Base-by-base conservation (phyloP, 2,888 invertebrate genomes). In the Drosophila limbata region DNA sequence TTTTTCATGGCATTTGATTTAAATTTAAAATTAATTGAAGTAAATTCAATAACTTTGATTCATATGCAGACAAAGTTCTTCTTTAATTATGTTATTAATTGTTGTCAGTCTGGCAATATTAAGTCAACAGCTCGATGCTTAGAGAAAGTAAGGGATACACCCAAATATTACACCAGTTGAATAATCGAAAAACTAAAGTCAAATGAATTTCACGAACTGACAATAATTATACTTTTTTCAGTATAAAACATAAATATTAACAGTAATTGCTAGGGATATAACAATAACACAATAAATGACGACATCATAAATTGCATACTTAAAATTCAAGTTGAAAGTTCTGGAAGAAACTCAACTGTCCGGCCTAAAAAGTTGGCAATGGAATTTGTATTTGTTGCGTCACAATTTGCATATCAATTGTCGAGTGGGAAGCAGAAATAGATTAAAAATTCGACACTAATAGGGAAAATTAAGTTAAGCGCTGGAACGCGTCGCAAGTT, bases 381-480 rank as follows among this genome's bases (percentile, higher is more conserved):
- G 15, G 11, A 17, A 50, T 65, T 68, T 35, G 40, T 17, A 37
- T 37, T n/a, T 40, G 40, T 40, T 40, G 40, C n/a, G 37, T 37
- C n/a, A 10, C 21, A 57, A 87, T 87, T 86, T 84, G 84, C 84
- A 88, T 84, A 86, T 88, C 84, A 88, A 88, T 88, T 88, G 87
- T 72, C 68, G 69, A 61, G 57, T 37, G 31, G 17, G 28, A 37
- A 47, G 60, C 19, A 56, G 60, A 86, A 88, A 86, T 73, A 81
- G 79, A 86, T 86, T 78, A 86, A 78, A 81, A 86, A 86, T 84
- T 83, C 81, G 69, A 77, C 81, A 73, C 87, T 86, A 86, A 84
- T 86, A 73, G 85, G 65, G 76, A 69, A 88, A 84, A 84, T 87
- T 75, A 86, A 86, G 88, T 84, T 84, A 88, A 69, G 82, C 67